Base-by-base conservation (phyloP, 2,113 vertebrate genomes). In the Pollimyrus isidori region DNA sequence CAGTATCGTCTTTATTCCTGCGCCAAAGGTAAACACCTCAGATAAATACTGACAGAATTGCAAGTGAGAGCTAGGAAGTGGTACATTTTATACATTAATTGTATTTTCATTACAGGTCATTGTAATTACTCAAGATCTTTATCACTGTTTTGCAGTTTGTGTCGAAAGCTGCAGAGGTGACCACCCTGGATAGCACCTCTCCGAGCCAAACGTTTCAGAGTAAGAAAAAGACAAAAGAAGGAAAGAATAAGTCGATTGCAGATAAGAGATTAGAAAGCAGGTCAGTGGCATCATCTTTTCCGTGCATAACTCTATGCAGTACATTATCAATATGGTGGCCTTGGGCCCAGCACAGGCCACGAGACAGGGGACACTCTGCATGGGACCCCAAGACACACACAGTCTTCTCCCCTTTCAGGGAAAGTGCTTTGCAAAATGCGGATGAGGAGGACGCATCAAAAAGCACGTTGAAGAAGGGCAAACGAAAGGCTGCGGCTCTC, bases 381-480 rank as follows among this genome's bases (percentile, higher is more conserved):
- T 82, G 42, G 39, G n/a, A 19, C 5, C 76, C 42, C 76, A 82
- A 21, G 19, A 48, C 19, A 11, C 80, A 46, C 9, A 10, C 26
- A 39, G 26, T 17, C 23, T 53, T 69, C 7, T 86, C 53, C 58
- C 89, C 89, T 9, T 90, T 85, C 94, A 98, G 98, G 87, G 98
- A 99, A 93, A 87, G 90, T 0, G 90, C 95, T 46, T 92, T 99
- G 90, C 92, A 94, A 58, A 93, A 35, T 13, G 97, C 97, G 2
- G 97, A 98, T 48, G 94, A 97, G 49, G 95, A 95, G 0, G 96
- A 97, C 86, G 17, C 0, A 0, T 49, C 45, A 1, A 91, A 21
- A 6, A 88, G 89, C 48, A 89, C 11, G 0, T 6, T 84, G 0
- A 93, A 53, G 90, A n/a, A 95, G 91, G 23, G 65, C 91, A 93